Evolutionary conservation across 2,888 invertebrate species (phyloP), one percentile per base, ranked within the genome.

Genomic region (Atrina japonica): DNA sequence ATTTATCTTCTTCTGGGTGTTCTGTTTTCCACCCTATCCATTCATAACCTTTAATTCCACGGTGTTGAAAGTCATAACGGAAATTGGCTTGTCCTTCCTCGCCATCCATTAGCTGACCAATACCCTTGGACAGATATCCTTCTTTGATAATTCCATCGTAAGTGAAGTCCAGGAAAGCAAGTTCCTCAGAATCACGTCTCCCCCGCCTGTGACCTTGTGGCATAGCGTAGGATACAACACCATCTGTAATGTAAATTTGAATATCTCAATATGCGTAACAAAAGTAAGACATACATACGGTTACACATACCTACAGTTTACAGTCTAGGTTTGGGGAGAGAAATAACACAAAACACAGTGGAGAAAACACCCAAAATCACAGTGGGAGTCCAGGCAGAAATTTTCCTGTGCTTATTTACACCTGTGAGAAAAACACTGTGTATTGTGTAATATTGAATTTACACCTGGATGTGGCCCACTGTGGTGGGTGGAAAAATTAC

Each of bases 21-120:
- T 88, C 86, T 66, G 87, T 88, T 73, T 94, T 93, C 97, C 97
- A 97, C 0, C 97, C 97, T 35, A 97, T 94, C 97, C 97, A 97
- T 60, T 96, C 95, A 85, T 95, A 95, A 27, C 93, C 93, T 94
- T 89, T 92, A 83, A 92, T 91, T 60, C 93, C 93, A 71, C 91
- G 91, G 65, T 91, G 94, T 90, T 93, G 93, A 86, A 93, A 93
- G 73, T 93, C 92, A 86, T 92, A 91, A 86, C 94, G 93, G 90
- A 94, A 94, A 89, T 94, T 94, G 80, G 95, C 95, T 0, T 94
- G 94, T 0, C 95, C 96, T 76, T 93, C 93, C 83, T 93, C 93
- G 16, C 96, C 96, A 88, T 96, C 96, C 14, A 95, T 87, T 78
- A 97, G 92, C 88, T 96, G 95, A 1, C 97, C 97, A 40, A 97